Evolutionary conservation across 1,140 invertebrate species (phyloP).

Genomic region (Nebria ingens): DNA sequence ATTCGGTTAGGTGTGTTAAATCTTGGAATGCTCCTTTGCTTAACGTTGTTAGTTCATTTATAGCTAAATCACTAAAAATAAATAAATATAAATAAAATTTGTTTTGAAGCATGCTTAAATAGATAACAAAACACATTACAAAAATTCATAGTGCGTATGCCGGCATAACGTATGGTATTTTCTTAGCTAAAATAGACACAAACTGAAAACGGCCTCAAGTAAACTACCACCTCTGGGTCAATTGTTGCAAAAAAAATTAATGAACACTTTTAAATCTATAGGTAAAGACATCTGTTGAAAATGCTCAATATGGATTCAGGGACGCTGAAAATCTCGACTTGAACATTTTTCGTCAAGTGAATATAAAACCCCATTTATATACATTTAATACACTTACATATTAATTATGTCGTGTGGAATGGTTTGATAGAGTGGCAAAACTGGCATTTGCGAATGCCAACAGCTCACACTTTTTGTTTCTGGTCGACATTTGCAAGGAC

Average conservation of each 20-base stretch:
- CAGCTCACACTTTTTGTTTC: conserved; percentile 56
- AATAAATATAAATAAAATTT: background rate
- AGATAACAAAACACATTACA: background rate
- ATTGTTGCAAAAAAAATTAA: background rate
- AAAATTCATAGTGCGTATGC: background rate
- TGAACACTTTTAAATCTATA: no score
- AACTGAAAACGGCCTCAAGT: no score
- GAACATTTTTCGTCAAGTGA: no score
- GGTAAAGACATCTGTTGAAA: no score
- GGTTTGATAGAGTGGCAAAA: conserved; percentile 53
- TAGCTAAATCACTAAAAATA: conserved; percentile 58
- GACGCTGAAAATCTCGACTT: no score
- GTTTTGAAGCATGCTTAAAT: background rate
- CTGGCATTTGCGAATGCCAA: conserved; percentile 53
- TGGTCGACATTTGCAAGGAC: conserved; percentile 55
- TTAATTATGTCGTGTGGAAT: conserved; percentile 56
- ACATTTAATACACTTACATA: conserved; percentile 49
- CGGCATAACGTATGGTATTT: background rate
- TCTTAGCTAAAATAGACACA: background rate
- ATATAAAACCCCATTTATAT: no score
- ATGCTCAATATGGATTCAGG: no score
- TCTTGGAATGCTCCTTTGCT: conserved; percentile 63
- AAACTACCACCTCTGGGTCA: no score
- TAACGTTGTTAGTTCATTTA: conserved; percentile 57
- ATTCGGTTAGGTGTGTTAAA: conserved; percentile 52